These are phyloP conservation scores for Pangasianodon gigas DNA, from an alignment of 2,113 vertebrate species.

Conservation along the genomic window DNA sequence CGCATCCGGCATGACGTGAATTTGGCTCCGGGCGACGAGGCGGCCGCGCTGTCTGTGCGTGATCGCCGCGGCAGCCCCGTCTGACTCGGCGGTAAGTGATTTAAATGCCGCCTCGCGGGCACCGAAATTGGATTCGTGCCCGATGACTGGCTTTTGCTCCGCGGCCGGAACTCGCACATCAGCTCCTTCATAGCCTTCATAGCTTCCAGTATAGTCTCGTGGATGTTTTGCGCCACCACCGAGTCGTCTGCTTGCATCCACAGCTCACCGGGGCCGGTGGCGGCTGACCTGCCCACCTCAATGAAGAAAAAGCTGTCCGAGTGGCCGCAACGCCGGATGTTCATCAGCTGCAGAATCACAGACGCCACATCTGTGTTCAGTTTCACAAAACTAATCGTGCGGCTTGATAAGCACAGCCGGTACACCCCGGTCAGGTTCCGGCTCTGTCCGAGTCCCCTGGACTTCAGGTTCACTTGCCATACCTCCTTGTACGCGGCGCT, in stretches of 20 bases:
- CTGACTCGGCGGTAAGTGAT: constrained; percentile 82
- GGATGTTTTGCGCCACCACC: constrained; percentile 97
- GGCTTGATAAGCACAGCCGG: constrained; percentile 90
- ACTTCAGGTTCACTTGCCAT: constrained; percentile 95
- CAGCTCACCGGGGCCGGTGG: constrained; percentile 94
- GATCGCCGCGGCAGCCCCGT: constrained; percentile 79
- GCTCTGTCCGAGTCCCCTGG: constrained; percentile 91
- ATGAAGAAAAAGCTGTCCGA: constrained; percentile 99
- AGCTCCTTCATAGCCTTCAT: constrained; percentile 98
- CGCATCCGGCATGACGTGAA: constrained; percentile 78
- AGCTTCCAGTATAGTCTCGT: constrained; percentile 94
- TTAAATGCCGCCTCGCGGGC: constrained; percentile 78
- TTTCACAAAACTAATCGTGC: constrained; percentile 90
- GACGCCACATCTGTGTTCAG: constrained; percentile 89
- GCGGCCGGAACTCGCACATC: constrained; percentile 87
- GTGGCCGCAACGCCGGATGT: constrained; percentile 94
- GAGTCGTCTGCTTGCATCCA: constrained; percentile 99
- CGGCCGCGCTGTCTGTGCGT: constrained; percentile 82
- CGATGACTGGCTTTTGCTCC: constrained; percentile 97
- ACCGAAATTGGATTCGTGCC: constrained; percentile 79
- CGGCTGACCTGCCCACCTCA: constrained; percentile 92
- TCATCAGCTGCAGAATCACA: constrained; percentile 94
- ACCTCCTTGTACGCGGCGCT: constrained; percentile 87
- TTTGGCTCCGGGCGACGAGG: constrained; percentile 74
- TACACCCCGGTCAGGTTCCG: constrained; percentile 89